These are phyloP conservation scores for Trissolcus basalis DNA, from an alignment of 1,140 invertebrate genomes.

Conservation along the genomic window DNA sequence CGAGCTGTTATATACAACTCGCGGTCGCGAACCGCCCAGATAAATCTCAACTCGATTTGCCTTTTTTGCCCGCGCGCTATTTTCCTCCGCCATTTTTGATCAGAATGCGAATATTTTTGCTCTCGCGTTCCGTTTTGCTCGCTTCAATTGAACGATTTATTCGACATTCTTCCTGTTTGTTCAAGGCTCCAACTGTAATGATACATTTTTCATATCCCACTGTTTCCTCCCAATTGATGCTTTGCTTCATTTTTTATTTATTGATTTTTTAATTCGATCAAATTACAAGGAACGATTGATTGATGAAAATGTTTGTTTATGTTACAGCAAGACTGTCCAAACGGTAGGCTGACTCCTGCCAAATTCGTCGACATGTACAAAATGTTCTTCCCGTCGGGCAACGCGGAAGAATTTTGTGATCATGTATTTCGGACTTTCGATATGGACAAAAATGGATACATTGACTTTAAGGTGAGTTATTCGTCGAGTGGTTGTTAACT, in stretches of 20 bases:
- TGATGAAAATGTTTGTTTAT: constrained; percentile 34
- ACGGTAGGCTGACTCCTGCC: constrained; percentile 95
- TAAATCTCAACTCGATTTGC: constrained; percentile 40
- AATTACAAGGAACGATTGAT: too few relatives aligned
- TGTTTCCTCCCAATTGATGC: neutral
- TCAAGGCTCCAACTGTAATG: constrained; percentile 22
- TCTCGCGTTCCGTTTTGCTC: constrained; percentile 7
- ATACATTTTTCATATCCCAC: constrained; percentile 12
- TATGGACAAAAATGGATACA: constrained; percentile 99
- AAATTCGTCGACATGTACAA: constrained; percentile 99
- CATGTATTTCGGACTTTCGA: constrained; percentile 99
- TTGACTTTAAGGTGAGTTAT: constrained; percentile 93
- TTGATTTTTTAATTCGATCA: neutral
- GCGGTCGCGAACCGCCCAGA: constrained; percentile 23
- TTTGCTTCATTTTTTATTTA: neutral
- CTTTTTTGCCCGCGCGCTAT: constrained; percentile 9
- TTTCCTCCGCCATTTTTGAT: constrained; percentile 22
- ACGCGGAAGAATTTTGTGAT: constrained; percentile 99
- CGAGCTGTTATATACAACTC: too few relatives aligned
- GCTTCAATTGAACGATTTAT: constrained; percentile 11
- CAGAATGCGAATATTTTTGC: constrained; percentile 24
- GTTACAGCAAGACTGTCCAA: constrained; percentile 99
- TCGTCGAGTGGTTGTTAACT: neutral
- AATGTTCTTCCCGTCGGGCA: constrained; percentile 98
- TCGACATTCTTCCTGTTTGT: constrained; percentile 28